A percentile compares a stretch with the other conserved stretches of the same genome.
These are phyloP conservation scores for Neogobius melanostomus DNA, from an alignment of 2,113 vertebrate species.

Conservation along the genomic window DNA sequence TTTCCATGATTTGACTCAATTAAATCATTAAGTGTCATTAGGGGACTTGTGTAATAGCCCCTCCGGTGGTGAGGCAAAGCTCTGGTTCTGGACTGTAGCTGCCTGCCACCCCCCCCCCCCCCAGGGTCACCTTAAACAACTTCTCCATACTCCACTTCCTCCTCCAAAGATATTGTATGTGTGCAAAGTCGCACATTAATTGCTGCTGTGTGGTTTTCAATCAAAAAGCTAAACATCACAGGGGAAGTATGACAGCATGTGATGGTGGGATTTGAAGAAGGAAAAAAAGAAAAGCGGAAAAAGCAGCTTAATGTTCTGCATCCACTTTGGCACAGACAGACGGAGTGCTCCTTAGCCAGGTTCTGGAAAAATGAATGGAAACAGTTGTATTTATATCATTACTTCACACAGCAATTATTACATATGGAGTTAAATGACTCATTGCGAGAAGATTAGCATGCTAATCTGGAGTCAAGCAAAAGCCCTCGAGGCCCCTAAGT, in stretches of 20 bases:
- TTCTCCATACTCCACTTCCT: slow-evolving; percentile 21
- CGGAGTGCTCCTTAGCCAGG: slow-evolving; percentile 46
- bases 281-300: slow-evolving; percentile 13
- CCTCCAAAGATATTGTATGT: slow-evolving; percentile 38
- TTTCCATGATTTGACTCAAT: slow-evolving; percentile 73
- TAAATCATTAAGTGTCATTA: slow-evolving; percentile 77
- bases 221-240: slow-evolving; percentile 40
- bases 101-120: not conserved
- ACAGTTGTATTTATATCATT: slow-evolving; percentile 71
- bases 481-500: slow-evolving; percentile 34
- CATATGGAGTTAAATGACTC: slow-evolving; percentile 70
- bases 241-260: slow-evolving; percentile 47
- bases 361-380: slow-evolving; percentile 72
- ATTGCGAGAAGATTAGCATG: slow-evolving; percentile 68
- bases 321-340: slow-evolving; percentile 60
- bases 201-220: slow-evolving; percentile 24
- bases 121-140: slow-evolving; percentile 24
- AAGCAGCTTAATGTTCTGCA: slow-evolving; percentile 59
- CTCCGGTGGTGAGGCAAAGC: slow-evolving; percentile 44
- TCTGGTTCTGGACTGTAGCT: slow-evolving; percentile 23
- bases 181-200: slow-evolving; percentile 28
- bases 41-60: slow-evolving; percentile 67
- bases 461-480: slow-evolving; percentile 67
- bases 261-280: not conserved
- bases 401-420: slow-evolving; percentile 73